Evolutionary conservation across 2,888 invertebrate genomes (phyloP), one percentile per base, ranked within the genome.

Genomic region (Ichneumoninae sp.): DNA sequence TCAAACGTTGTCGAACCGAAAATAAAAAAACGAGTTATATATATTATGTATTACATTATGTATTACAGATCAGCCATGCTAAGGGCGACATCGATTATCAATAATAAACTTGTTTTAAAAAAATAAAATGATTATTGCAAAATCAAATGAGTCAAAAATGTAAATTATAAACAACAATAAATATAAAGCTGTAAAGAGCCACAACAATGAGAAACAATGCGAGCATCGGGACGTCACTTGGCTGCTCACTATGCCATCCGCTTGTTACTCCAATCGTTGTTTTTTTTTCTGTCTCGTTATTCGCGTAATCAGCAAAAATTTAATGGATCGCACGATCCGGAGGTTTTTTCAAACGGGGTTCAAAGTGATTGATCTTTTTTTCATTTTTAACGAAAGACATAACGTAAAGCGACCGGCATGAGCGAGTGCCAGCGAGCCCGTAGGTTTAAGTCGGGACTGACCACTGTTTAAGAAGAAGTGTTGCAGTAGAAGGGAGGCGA

Each of bases 121-220:
- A 40, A 50, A 79, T 80, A 76, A 85, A 66, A 78, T 57, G 71
- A 30, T 30, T 72, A 75, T 22, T 30, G 75, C 70, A 86, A 88
- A 75, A 36, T 81, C 30, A 50, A 70, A 50, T 86, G 85, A 88
- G 87, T 86, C 44, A 69, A 72, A 19, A 77, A 50, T 66, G 22
- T 82, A 89, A 88, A 90, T 85, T 87, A 89, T 90, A 87, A 91
- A 90, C 89, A 90, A 92, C 89, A 92, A 92, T 90, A 92, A 47
- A 93, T 92, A 79, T 82, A 84, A 93, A 93, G 93, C 93, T 91
- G 93, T 92, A 93, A 93, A 93, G 93, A 93, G 93, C 93, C 93
- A 93, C 93, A 93, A 93, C 93, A 93, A 93, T 93, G 93, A 93
- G 93, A 93, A 93, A 93, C 93, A 93, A 93, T 93, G 93, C 93